Evolutionary conservation across 2,797 vertebrate species (phyloP).

Genomic region (Falco columbarius): DNA sequence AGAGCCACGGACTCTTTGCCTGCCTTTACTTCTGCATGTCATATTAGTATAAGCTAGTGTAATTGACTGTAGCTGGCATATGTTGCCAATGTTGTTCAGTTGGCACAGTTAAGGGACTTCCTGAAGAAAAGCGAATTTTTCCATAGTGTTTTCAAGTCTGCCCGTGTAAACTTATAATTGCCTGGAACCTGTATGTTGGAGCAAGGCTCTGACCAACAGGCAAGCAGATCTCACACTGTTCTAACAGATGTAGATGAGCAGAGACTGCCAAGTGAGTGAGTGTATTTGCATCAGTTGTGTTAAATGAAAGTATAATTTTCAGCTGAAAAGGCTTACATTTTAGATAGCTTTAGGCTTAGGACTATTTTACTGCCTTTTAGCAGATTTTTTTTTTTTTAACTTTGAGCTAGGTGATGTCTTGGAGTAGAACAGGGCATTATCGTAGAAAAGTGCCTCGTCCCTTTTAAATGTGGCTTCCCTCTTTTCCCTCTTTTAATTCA

Average conservation of each 20-base stretch:
- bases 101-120: conserved; percentile 39
- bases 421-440: background rate
- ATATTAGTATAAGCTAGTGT: conserved; percentile 51
- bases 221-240: conserved; percentile 59
- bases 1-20: background rate
- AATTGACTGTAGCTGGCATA: conserved; percentile 58
- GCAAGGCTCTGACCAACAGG: conserved; percentile 58
- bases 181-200: conserved; percentile 50
- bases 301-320: conserved; percentile 59
- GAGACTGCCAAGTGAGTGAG: conserved; percentile 62
- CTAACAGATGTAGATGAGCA: conserved; percentile 69
- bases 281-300: conserved; percentile 61
- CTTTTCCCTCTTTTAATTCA: conserved; percentile 40
- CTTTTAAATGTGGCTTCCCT: conserved; percentile 15
- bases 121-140: conserved; percentile 52
- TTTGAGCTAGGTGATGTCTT: background rate
- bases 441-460: background rate
- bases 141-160: conserved; percentile 48
- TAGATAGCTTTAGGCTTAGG: background rate
- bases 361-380: background rate
- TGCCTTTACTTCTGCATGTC: conserved; percentile 48
- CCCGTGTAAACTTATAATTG: conserved; percentile 64
- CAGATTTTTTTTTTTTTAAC: background rate
- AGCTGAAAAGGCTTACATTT: conserved; percentile 46
- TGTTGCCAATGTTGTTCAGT: conserved; percentile 39